Evolutionary conservation across 1,140 invertebrate species (phyloP).

Genomic region (Drosophila arizonae): DNA sequence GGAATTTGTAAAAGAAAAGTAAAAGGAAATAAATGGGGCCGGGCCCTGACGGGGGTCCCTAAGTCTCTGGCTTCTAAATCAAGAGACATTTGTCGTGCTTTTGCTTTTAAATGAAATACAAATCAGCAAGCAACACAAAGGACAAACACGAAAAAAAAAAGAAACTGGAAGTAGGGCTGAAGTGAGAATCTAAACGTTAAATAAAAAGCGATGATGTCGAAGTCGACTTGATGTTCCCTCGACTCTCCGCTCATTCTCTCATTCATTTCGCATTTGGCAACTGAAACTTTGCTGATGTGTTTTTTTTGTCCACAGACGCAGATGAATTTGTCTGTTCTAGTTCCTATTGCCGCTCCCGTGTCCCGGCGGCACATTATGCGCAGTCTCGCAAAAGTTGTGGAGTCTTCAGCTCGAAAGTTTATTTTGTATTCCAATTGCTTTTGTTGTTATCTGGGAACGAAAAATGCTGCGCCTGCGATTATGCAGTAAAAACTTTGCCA

Average conservation of each 20-base stretch:
- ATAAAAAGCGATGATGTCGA: constrained; percentile 62
- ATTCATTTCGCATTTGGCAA: constrained; percentile 76
- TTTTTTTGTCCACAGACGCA: constrained; percentile 71
- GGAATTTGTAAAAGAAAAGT: neutral
- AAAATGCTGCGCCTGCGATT: constrained; percentile 79
- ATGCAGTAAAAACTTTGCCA: constrained; percentile 76
- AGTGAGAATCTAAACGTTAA: constrained; percentile 68
- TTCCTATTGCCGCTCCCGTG: constrained; percentile 7
- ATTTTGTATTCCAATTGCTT: constrained; percentile 37
- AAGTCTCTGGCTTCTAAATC: constrained; percentile 37
- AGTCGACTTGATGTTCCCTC: constrained; percentile 19
- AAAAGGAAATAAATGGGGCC: neutral
- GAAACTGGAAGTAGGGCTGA: constrained; percentile 33
- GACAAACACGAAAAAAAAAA: constrained; percentile 39
- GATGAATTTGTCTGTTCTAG: constrained; percentile 71
- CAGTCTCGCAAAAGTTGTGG: constrained; percentile 63
- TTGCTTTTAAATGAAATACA: constrained; percentile 72
- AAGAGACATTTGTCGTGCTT: constrained; percentile 57
- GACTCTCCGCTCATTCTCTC: constrained; percentile 4
- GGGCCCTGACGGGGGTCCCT: neutral
- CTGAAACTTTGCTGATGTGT: constrained; percentile 56
- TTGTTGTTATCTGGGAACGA: constrained; percentile 55
- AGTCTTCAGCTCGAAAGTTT: constrained; percentile 25
- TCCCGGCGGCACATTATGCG: constrained; percentile 63
- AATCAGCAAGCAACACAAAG: constrained; percentile 67